These are phyloP conservation scores for Agrenia bidenticulata DNA, from an alignment of 2,888 invertebrate species.

Conservation along the genomic window DNA sequence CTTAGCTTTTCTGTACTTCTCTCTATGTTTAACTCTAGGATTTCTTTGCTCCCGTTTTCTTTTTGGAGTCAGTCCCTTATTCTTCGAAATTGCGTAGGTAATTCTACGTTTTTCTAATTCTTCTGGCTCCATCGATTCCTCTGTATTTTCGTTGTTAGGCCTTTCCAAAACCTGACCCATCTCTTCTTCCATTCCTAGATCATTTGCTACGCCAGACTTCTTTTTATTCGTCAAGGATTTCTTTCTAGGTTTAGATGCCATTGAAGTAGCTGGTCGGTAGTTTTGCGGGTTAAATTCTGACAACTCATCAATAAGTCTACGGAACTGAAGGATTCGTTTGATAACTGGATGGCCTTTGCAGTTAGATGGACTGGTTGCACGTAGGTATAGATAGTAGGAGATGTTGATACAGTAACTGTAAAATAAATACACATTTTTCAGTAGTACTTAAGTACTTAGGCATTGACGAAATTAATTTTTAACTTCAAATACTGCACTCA, in stretches of 20 bases:
- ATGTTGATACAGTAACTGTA: slow-evolving; percentile 84
- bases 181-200: slow-evolving; percentile 27
- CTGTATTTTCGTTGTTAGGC: slow-evolving; percentile 7
- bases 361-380: slow-evolving; percentile 60
- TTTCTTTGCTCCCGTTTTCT: slow-evolving; percentile 90
- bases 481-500: slow-evolving; percentile 54
- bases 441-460: too few species aligned
- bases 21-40: slow-evolving; percentile 91
- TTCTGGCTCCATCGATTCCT: slow-evolving; percentile 38
- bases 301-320: slow-evolving; percentile 72
- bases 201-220: slow-evolving; percentile 16
- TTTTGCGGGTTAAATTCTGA: slow-evolving; percentile 43
- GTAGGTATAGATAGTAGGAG: slow-evolving; percentile 79
- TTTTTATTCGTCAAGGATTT: slow-evolving; percentile 39
- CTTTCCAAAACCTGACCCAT: slow-evolving; percentile 53
- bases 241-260: slow-evolving; percentile 34
- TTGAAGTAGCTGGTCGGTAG: slow-evolving; percentile 20
- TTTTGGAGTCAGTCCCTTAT: slow-evolving; percentile 87
- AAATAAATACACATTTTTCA: too few species aligned
- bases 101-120: slow-evolving; percentile 72
- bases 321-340: slow-evolving; percentile 77
- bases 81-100: slow-evolving; percentile 92
- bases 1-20: slow-evolving; percentile 87
- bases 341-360: slow-evolving; percentile 83
- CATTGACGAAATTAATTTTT: neutral